Conservation (phyloP, 2,113 vertebrate genomes). For the Bucco capensis region DNA sequence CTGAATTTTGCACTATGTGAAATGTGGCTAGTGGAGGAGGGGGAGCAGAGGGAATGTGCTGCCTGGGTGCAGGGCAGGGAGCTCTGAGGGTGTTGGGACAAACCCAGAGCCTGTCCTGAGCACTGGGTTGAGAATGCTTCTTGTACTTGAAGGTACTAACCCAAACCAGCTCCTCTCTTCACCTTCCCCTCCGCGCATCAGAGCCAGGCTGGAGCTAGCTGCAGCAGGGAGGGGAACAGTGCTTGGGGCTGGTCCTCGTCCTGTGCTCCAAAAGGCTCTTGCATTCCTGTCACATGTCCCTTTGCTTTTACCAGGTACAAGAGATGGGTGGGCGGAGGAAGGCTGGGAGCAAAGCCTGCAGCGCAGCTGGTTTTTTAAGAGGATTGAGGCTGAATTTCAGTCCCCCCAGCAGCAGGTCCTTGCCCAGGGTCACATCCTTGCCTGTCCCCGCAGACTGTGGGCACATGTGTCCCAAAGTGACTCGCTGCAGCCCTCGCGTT, state of each 20-base stretch:
- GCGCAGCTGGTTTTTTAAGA: not conserved
- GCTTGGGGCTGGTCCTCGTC: not conserved
- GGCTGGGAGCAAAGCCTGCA: not conserved
- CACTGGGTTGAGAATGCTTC: not conserved
- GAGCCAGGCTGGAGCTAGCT: not conserved
- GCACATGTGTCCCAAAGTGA: not conserved
- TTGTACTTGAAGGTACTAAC: slow-evolving; percentile 65
- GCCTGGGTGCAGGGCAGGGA: not conserved
- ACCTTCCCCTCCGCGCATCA: no score
- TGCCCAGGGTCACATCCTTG: not conserved
- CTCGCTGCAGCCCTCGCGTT: not conserved
- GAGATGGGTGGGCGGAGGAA: not conserved
- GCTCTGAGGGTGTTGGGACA: not conserved
- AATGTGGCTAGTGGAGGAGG: not conserved
- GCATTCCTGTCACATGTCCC: not conserved
- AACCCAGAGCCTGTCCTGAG: not conserved
- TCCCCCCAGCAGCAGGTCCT: not conserved
- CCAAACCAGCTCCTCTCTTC: slow-evolving; percentile 21
- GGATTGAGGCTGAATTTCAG: not conserved
- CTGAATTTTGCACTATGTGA: not conserved
- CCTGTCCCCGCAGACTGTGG: not conserved
- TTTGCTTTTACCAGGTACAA: no score
- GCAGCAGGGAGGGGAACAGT: not conserved
- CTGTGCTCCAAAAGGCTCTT: not conserved
- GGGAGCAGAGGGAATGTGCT: not conserved